A percentile compares a stretch with the other conserved stretches of the same genome.
Evolutionary conservation across 2,797 vertebrate genomes (phyloP).

Genomic region (Sebastes jordani): DNA sequence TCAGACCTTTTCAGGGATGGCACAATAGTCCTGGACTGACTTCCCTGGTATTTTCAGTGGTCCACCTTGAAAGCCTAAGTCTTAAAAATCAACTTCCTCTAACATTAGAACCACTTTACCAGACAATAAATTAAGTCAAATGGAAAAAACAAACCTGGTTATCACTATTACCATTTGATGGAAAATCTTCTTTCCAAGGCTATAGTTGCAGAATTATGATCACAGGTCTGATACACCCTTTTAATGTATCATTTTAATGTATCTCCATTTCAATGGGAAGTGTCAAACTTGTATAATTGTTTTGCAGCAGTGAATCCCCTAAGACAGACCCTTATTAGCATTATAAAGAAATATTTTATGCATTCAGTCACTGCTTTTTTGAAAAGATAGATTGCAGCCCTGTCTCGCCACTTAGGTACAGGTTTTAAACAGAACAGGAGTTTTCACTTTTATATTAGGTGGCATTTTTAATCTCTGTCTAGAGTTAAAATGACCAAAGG

Average conservation of each 20-base stretch:
- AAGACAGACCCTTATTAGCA: neutral
- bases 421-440: neutral
- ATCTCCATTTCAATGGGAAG: neutral
- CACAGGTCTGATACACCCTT: neutral
- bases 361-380: conserved; percentile 5
- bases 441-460: neutral
- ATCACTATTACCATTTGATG: neutral
- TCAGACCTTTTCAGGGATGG: neutral
- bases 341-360: neutral
- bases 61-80: neutral
- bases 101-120: neutral
- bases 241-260: neutral
- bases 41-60: neutral
- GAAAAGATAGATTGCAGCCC: neutral
- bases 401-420: neutral
- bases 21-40: neutral
- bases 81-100: neutral
- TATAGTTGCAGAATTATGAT: neutral
- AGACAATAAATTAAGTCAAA: neutral
- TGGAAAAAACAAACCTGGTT: neutral
- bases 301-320: neutral
- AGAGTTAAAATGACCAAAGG: neutral
- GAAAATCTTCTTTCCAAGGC: neutral
- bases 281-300: neutral
- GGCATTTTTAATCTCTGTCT: neutral